Evolutionary conservation across 2,797 vertebrate genomes (phyloP).

Genomic region (Mus minutoides): DNA sequence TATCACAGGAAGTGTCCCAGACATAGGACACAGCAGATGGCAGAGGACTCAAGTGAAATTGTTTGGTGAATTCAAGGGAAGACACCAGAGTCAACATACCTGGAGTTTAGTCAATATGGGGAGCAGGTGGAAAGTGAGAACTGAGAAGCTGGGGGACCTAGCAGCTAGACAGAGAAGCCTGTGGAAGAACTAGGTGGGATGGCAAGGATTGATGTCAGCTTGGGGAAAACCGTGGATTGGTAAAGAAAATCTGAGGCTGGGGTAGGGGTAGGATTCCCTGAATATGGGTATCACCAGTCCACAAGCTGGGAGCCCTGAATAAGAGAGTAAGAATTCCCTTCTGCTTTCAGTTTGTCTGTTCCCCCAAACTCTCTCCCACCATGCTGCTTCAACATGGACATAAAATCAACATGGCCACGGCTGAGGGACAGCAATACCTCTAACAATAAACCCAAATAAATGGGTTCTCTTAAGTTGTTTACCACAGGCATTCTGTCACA

Average conservation of each 20-base stretch:
- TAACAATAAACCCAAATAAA: neutral
- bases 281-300: neutral
- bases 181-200: neutral
- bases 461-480: neutral
- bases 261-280: neutral
- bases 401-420: neutral
- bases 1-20: neutral
- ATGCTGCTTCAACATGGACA: neutral
- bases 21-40: neutral
- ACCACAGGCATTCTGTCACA: too few species aligned
- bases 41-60: neutral
- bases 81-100: neutral
- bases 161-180: neutral
- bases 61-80: neutral
- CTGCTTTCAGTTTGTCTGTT: neutral
- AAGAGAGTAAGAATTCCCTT: neutral
- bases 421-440: too few species aligned
- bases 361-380: neutral
- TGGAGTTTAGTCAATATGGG: neutral
- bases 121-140: neutral
- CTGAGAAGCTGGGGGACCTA: neutral
- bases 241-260: neutral
- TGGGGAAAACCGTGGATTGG: neutral
- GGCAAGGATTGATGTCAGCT: neutral
- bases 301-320: too few species aligned